A percentile compares a stretch with the other conserved stretches of the same genome.
Evolutionary conservation across 2,888 invertebrate genomes (phyloP).

Genomic region (Tortricodes alternella): DNA sequence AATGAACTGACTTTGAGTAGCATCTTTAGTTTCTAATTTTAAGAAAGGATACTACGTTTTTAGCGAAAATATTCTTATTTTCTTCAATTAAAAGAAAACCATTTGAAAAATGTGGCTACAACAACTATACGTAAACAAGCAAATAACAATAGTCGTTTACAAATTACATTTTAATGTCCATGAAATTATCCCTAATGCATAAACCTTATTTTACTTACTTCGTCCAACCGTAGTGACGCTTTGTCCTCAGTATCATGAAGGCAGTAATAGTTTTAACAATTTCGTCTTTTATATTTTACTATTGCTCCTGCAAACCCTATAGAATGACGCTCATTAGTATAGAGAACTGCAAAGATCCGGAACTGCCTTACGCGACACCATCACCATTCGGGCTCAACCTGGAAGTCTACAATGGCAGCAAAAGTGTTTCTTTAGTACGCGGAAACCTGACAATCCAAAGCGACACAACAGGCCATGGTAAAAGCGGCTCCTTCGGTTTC

Average conservation of each 20-base stretch:
- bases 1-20: too few species aligned
- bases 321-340: background rate
- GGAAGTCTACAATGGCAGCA: background rate
- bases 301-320: background rate
- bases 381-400: background rate
- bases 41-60: too few species aligned
- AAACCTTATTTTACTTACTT: too few species aligned
- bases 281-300: background rate
- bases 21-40: too few species aligned
- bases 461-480: background rate
- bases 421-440: background rate
- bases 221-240: too few species aligned
- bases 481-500: background rate
- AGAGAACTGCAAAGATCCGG: background rate
- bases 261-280: background rate
- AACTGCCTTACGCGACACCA: background rate
- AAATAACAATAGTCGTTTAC: background rate
- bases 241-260: too few species aligned
- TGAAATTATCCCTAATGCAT: background rate
- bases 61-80: too few species aligned
- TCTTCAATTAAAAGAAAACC: too few species aligned
- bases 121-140: background rate
- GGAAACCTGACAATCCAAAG: background rate
- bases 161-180: background rate
- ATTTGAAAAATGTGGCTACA: background rate